Evolutionary conservation across 2,888 invertebrate genomes (phyloP), one percentile per base, ranked within the genome.

Genomic region (Amphipyra berbera): DNA sequence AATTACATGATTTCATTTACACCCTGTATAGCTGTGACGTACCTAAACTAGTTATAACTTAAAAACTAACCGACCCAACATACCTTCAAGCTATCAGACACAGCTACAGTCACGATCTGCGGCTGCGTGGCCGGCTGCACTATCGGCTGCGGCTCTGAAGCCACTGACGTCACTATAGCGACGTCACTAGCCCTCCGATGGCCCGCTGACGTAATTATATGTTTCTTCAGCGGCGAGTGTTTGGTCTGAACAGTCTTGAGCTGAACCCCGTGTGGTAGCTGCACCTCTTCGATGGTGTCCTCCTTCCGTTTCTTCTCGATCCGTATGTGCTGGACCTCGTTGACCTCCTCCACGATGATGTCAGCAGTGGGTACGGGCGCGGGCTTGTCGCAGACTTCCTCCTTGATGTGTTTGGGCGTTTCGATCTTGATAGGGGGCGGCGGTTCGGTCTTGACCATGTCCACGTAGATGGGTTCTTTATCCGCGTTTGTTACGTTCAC

Each of bases 191-290:
- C 69, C 35, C 88, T 67, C 12, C 88, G 76, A 41, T 83, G 86
- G 10, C 85, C 76, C n/a, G 84, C 80, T n/a, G 88, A 83, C 15
- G 91, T 90, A 7, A 93, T 91, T 14, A 92, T 89, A 71, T 93
- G 93, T 82, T 92, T 92, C 88, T 93, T 93, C 1, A 93, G 68
- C 13, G 94, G 93, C 6, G 94, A 93, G 47, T 90, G 89, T 33
- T 87, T 87, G 15, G 90, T 88, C 27, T 91, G 92, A 0, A 92
- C 89, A 0, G 92, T 90, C 77, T 92, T 91, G n/a, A 93, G 68
- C 42, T 92, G 92, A 0, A 92, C 89, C 12, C 89, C 90, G n/a
- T 61, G 61, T 7, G 64, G 35, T 1, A 70, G 7, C 15, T 58
- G 48, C n/a, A 37, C 37, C 78, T 90, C 90, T 37, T 88, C 89